Evolutionary conservation across 2,113 vertebrate species (phyloP), one percentile per base, ranked within the genome.

Genomic region (Centrocercus urophasianus): DNA sequence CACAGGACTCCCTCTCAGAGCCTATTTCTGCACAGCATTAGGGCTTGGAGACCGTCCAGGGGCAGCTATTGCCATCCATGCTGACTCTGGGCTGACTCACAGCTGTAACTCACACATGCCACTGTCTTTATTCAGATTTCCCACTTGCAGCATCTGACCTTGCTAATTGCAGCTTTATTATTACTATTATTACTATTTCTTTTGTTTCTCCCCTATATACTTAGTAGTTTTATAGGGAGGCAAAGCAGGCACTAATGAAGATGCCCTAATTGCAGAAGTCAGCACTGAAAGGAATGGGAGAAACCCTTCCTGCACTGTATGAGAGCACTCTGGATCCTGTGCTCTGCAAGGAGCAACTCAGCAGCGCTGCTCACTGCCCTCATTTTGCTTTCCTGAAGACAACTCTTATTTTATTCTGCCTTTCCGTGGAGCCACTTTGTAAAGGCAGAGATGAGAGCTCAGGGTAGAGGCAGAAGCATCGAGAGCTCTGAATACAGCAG

Each of bases 31-130:
- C 61, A 4, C 14, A 59, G 70, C 83, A 60, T 81, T 13, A 64
- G 54, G 60, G 22, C 83, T 19, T 91, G 95, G 86, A 95, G 87
- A 60, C 56, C 28, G 12, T 67, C 84, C 89, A 87, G 89, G 73
- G 77, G 96, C 93, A 80, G 89, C 71, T 87, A 70, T 89, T 74
- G 12, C 82, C 45, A 21, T 47, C 94, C 81, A 34, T 0, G 8
- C 84, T 92, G 92, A 88, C 92, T 96, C 17, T 57, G 30, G 77
- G 93, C 93, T 96, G 96, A 95, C 91, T 95, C 92, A 96, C 83
- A 69, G 15, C 91, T 86, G 87, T 56, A 95, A 73, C 94, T 93
- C 94, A 54, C 5, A 48, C 38, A 11, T 3, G 1, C 92, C 74
- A 76, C 93, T 96, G 89, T 93, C 75, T 96, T 86, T 95, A 67